phyloP scores from a whole-genome alignment of 2,888 invertebrate genomes.

The Dichetophora obliterata region DNA sequence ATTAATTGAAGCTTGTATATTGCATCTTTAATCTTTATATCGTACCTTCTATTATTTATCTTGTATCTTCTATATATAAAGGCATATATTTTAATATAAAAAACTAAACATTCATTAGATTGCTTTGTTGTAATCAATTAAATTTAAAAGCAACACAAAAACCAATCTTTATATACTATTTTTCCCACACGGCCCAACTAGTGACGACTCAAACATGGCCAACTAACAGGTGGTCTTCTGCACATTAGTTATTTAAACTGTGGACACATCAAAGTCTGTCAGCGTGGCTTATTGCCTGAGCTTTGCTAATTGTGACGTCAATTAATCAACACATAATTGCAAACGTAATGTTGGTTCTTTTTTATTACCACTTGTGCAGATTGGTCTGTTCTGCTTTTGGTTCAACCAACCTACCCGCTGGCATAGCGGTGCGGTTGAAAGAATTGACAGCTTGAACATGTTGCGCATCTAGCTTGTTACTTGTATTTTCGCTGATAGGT shows the following conservation, averaged over 20 bases:
- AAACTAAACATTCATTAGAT: no score
- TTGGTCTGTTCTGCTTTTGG: neutral
- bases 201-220: neutral
- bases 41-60: no score
- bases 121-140: no score
- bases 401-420: neutral
- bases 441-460: conserved; percentile 8
- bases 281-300: neutral
- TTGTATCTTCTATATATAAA: no score
- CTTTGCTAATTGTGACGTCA: conserved; percentile 27
- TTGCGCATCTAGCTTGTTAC: neutral
- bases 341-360: neutral
- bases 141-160: no score
- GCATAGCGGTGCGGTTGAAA: neutral
- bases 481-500: neutral
- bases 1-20: no score
- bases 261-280: neutral
- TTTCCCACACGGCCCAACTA: no score
- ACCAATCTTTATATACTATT: no score
- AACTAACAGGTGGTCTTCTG: neutral
- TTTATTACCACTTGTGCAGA: neutral
- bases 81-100: no score
- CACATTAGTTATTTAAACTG: neutral
- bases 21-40: no score
- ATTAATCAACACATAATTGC: conserved; percentile 29